Percentiles rank a stretch among this genome's conserved stretches.
Conservation (phyloP, 2,888 invertebrate species). For the Cephus pulcher region DNA sequence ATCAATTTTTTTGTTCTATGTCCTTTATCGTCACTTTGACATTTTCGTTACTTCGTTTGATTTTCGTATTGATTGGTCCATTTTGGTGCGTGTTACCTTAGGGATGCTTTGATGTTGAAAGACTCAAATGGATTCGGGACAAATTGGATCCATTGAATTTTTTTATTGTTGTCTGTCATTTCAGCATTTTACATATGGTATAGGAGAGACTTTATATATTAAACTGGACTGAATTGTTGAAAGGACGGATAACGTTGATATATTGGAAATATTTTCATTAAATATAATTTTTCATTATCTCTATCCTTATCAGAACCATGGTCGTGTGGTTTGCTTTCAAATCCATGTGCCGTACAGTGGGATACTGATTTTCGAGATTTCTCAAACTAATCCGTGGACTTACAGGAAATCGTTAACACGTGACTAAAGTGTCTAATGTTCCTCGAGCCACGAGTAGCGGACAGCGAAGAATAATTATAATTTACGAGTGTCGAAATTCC, state of each 20-base stretch:
- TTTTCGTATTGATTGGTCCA: background rate
- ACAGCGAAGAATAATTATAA: conserved; percentile 4
- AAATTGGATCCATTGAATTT: background rate
- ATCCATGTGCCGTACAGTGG: background rate
- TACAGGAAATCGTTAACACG: background rate
- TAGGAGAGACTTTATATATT: background rate
- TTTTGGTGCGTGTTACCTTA: background rate
- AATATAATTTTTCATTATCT: background rate
- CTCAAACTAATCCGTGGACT: background rate
- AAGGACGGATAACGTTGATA: background rate
- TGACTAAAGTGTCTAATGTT: background rate
- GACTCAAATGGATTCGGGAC: background rate
- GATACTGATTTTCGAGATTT: background rate
- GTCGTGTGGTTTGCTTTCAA: background rate
- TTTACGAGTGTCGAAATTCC: conserved; percentile 5
- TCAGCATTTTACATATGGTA: background rate
- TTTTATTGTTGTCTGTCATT: background rate
- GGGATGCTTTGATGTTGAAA: background rate
- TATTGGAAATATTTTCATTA: background rate
- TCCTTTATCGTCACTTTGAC: background rate
- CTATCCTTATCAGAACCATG: background rate
- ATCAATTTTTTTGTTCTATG: background rate
- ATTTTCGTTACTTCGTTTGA: background rate
- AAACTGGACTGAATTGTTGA: background rate
- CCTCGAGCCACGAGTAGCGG: background rate